Conservation (phyloP, 2,888 invertebrate species). For the Germaria angustata region DNA sequence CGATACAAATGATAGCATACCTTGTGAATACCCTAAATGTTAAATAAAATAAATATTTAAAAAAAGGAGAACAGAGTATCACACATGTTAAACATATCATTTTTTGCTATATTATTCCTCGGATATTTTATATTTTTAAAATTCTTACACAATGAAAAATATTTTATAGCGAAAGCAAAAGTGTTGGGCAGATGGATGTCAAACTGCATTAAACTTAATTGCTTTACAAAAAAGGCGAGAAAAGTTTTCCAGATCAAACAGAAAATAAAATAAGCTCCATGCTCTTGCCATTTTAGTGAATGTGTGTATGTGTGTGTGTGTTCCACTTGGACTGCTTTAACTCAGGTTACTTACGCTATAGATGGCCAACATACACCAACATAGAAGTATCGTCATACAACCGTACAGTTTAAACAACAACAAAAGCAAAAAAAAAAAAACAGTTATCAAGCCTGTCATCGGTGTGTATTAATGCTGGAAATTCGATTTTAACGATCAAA, state of each 20-base stretch:
- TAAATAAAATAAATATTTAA: too few species aligned
- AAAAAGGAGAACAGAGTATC: too few species aligned
- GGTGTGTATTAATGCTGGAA: slow-evolving; percentile 75
- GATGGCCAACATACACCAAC: slow-evolving; percentile 13
- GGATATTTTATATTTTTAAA: too few species aligned
- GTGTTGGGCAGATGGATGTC: not conserved
- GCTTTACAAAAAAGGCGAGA: slow-evolving; percentile 34
- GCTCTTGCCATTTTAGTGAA: not conserved
- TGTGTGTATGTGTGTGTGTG: not conserved
- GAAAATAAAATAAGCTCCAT: slow-evolving; percentile 69
- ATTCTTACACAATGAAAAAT: too few species aligned
- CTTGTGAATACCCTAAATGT: too few species aligned
- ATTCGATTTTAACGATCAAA: slow-evolving; percentile 79
- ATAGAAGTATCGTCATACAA: slow-evolving; percentile 1
- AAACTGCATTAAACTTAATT: slow-evolving; percentile 54
- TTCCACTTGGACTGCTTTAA: slow-evolving; percentile 9
- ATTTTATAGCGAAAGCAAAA: not conserved
- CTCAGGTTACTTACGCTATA: not conserved
- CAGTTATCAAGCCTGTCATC: slow-evolving; percentile 60
- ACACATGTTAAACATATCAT: too few species aligned
- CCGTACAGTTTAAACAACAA: slow-evolving; percentile 30
- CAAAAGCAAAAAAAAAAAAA: slow-evolving; percentile 23
- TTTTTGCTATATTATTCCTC: too few species aligned
- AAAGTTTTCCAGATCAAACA: slow-evolving; percentile 68
- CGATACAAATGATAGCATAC: too few species aligned